phyloP scores from a whole-genome alignment of 2,888 invertebrate genomes.

The Chrysomela aeneicollis region DNA sequence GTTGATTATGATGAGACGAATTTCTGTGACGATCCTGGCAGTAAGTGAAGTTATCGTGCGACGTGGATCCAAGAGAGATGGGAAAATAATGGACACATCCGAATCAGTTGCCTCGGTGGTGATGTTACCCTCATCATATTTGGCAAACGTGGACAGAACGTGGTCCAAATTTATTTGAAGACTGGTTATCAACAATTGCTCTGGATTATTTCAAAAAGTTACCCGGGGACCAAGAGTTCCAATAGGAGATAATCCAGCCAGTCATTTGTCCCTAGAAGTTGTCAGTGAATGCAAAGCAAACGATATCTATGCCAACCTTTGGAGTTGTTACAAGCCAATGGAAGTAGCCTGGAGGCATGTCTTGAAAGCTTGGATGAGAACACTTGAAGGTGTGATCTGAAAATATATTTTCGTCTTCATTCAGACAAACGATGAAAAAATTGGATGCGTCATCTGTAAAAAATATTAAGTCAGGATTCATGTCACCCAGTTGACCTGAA shows the following conservation, averaged over 20 bases:
- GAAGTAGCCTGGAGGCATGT: neutral
- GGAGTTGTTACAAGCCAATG: constrained; percentile 4
- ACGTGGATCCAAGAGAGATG: constrained; percentile 40
- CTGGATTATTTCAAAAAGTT: constrained; percentile 6
- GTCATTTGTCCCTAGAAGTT: neutral
- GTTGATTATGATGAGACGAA: constrained; percentile 4
- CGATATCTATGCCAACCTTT: constrained; percentile 1
- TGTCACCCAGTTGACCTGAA: no score
- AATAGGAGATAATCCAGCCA: constrained; percentile 12
- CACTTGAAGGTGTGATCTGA: neutral
- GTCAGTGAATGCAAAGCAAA: neutral
- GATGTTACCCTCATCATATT: constrained; percentile 16
- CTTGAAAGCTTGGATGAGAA: neutral
- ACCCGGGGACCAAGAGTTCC: neutral
- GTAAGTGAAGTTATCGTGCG: neutral
- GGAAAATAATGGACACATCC: constrained; percentile 38
- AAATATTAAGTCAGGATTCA: constrained; percentile 7
- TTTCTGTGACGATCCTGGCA: constrained; percentile 16
- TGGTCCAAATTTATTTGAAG: constrained; percentile 9
- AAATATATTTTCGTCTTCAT: neutral
- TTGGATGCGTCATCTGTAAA: neutral
- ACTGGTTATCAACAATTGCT: constrained; percentile 15
- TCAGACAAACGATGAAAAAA: neutral
- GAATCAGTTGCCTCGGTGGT: constrained; percentile 5
- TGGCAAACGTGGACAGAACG: constrained; percentile 16